phyloP scores from a whole-genome alignment of 2,888 invertebrate genomes.

The Blastobasis lacticolella region DNA sequence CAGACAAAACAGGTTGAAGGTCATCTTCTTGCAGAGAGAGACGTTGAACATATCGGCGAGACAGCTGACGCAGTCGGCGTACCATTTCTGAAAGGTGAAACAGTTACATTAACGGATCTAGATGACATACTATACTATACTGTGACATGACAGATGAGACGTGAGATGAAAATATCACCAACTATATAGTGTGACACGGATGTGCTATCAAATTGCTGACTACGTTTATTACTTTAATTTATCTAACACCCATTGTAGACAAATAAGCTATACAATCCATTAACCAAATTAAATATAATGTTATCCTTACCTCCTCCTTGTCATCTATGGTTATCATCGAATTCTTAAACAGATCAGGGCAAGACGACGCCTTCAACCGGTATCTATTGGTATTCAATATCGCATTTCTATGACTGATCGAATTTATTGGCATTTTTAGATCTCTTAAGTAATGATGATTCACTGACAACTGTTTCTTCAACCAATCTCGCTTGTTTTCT shows the following conservation, averaged over 20 bases:
- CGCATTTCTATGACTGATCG: constrained; percentile 89
- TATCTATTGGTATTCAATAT: constrained; percentile 89
- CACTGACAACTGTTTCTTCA: constrained; percentile 65
- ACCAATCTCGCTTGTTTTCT: constrained; percentile 60
- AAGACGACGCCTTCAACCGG: constrained; percentile 88
- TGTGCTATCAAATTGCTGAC: no score
- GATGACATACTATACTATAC: no score
- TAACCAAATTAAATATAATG: neutral
- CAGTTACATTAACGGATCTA: neutral
- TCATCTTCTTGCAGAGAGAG: constrained; percentile 82
- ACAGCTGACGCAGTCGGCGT: constrained; percentile 49
- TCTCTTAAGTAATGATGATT: constrained; percentile 82
- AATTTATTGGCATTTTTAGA: constrained; percentile 83
- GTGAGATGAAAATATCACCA: no score
- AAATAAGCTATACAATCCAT: neutral
- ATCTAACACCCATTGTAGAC: neutral
- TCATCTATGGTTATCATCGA: constrained; percentile 90
- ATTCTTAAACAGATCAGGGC: constrained; percentile 92
- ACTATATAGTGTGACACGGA: no score
- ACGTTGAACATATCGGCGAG: constrained; percentile 79
- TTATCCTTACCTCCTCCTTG: constrained; percentile 79
- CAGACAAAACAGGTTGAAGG: constrained; percentile 86
- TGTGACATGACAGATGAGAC: no score
- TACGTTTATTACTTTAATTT: no score
- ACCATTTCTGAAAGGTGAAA: constrained; percentile 50